Evolutionary conservation across 2,113 vertebrate genomes (phyloP), one percentile per base, ranked within the genome.

Genomic region (Podiceps cristatus): DNA sequence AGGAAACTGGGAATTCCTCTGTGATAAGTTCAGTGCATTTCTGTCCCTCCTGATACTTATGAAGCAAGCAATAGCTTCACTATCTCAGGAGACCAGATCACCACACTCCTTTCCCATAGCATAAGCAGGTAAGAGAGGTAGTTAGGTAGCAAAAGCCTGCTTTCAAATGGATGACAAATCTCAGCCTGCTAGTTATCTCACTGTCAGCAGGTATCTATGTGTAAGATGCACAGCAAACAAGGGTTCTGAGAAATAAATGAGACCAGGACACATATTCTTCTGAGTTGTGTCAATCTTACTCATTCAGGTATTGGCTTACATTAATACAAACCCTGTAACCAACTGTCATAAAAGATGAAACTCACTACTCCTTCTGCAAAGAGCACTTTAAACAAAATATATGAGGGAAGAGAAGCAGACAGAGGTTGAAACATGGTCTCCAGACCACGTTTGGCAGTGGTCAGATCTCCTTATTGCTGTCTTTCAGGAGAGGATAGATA

Each of bases 371-470:
- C 53, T 71, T 67, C 58, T 88, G 24, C 45, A 76, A 94, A 52
- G 58, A 47, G 7, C 31, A 50, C 11, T 18, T 58, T 20, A 71
- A 50, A 25, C 37, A 94, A 88, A 83, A 19, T 20, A 35, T 10
- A 18, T 3, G 10, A 73, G 64, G 35, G 13, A 89, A 63, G 13
- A 72, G 49, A 87, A 73, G 8, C 3, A 37, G 23, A 47, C 3
- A 4, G 3, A 53, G 15, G 6, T 67, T 76, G 8, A 10, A 82
- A 55, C 1, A 1, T 3, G 2, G 8, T 66, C 6, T 40, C 24
- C 44, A 69, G 59, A 42, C 24, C 24, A 55, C 45, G 33, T 66
- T 60, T 44, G 19, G 13, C 22, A 35, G 31, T 11, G 25, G 87
- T 6, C 23, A 4, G 2, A 80, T 80, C 33, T 79, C 81, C 37